Base-by-base conservation (phyloP, 2,113 vertebrate genomes). In the Calidris pugnax region DNA sequence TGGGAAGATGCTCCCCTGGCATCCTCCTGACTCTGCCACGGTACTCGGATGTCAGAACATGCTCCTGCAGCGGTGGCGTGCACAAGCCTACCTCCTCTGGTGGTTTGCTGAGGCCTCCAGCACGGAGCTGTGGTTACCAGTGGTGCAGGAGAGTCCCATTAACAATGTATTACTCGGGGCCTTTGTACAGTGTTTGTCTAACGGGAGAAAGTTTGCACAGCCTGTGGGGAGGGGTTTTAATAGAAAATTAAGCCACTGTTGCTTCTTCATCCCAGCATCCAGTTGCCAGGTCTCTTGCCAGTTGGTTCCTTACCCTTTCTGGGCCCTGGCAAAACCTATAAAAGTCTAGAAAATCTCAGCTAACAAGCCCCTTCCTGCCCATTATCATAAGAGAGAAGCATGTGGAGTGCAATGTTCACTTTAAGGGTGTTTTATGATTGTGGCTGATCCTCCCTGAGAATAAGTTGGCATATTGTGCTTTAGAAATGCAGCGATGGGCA, bases 281-380 rank as follows among this genome's bases (percentile, higher is more conserved):
- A 63, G 37, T 32, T 94, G 76, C 62, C 81, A 93, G 55, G 20
- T 41, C 47, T 81, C 75, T 90, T 0, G 0, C 35, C 11, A 56
- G 56, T 81, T 64, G 43, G 16, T 73, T 94, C 62, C 79, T 50
- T 94, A 51, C 39, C 32, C 33, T 94, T 89, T 90, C 53, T 56
- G 37, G 39, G 33, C 48, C 89, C 50, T 90, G 74, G 45, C 66
- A 95, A 82, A 57, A 69, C 53, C 48, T 83, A 56, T 33, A 57
- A 60, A 97, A 89, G 35, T 41, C 75, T 41, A 75, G 56, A 90
- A 94, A 89, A 59, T 45, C 79, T n/a, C 53, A 91, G 64, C 82
- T 45, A 33, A 33, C 74, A n/a, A 92, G 75, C 57, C 50, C 37
- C 55, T 71, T 86, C 92, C 88, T 79, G 41, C 81, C 85, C 35